A percentile compares a stretch with the other conserved stretches of the same genome.
Conservation (phyloP, 1,140 invertebrate genomes). For the Mactra quadrangularis region DNA sequence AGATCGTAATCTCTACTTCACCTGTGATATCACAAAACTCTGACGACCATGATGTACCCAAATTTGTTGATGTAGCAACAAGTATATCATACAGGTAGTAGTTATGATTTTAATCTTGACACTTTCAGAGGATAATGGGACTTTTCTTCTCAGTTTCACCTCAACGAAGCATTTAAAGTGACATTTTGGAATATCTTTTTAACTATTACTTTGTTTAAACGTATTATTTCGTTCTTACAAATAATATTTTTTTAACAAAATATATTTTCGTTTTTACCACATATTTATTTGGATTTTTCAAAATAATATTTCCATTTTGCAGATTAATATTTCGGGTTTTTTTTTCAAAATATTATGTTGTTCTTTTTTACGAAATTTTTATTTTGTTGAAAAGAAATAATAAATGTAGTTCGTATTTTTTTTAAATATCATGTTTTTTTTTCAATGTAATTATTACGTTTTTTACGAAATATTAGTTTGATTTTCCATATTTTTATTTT, state of each 20-base stretch:
- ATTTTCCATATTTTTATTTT: too few relatives aligned
- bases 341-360: background rate
- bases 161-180: background rate
- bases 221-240: background rate
- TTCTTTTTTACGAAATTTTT: background rate
- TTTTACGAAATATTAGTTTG: too few relatives aligned
- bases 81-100: slow-evolving; percentile 60
- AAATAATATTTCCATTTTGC: background rate
- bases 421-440: background rate
- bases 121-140: background rate
- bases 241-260: too few relatives aligned
- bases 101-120: background rate
- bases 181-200: too few relatives aligned
- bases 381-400: background rate
- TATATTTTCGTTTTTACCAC: background rate
- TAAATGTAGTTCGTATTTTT: background rate
- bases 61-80: slow-evolving; percentile 55
- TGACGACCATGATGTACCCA: slow-evolving; percentile 7
- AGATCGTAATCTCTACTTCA: slow-evolving; percentile 42
- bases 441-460: background rate
- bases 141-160: background rate
- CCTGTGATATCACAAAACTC: background rate
- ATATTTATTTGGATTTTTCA: background rate
- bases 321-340: background rate
- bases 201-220: too few relatives aligned